Conservation (phyloP, 2,113 vertebrate genomes). For the Phylloscopus whistleri region DNA sequence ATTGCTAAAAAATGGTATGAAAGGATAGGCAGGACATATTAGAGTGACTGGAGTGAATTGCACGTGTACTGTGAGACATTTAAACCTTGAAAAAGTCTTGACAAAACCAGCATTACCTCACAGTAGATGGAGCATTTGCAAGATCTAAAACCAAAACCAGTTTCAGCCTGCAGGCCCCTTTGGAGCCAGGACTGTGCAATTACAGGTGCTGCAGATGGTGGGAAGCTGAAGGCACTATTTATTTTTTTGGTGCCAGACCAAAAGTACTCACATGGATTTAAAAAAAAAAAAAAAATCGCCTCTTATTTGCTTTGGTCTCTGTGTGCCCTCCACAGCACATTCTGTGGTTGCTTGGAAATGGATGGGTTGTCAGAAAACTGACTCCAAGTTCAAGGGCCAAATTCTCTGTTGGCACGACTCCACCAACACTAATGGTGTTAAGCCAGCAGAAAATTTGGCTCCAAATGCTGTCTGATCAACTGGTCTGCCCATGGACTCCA, state of each 20-base stretch:
- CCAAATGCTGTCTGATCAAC: neutral
- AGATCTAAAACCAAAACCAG: constrained; percentile 11
- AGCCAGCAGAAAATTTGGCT: constrained; percentile 47
- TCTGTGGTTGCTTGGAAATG: constrained; percentile 21
- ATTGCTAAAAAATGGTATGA: constrained; percentile 28
- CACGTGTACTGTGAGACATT: neutral
- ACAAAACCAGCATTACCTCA: neutral
- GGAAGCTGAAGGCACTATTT: constrained; percentile 37
- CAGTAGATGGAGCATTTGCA: neutral
- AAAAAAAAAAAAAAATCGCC: neutral
- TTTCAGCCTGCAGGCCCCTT: constrained; percentile 15
- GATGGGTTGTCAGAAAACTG: constrained; percentile 26
- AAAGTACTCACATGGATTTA: neutral
- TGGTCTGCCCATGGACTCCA: neutral
- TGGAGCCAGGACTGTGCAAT: constrained; percentile 3
- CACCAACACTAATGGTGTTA: constrained; percentile 17
- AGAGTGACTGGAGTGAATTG: constrained; percentile 31
- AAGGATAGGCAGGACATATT: constrained; percentile 43
- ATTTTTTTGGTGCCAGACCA: constrained; percentile 56
- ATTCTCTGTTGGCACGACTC: constrained; percentile 25
- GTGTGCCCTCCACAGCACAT: neutral
- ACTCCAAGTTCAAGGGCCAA: constrained; percentile 55
- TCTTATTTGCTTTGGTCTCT: constrained; percentile 21
- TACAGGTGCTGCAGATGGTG: constrained; percentile 59
- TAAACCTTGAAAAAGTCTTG: neutral